phyloP scores from a whole-genome alignment of 2,797 vertebrate species.

The Phoeniculus purpureus region DNA sequence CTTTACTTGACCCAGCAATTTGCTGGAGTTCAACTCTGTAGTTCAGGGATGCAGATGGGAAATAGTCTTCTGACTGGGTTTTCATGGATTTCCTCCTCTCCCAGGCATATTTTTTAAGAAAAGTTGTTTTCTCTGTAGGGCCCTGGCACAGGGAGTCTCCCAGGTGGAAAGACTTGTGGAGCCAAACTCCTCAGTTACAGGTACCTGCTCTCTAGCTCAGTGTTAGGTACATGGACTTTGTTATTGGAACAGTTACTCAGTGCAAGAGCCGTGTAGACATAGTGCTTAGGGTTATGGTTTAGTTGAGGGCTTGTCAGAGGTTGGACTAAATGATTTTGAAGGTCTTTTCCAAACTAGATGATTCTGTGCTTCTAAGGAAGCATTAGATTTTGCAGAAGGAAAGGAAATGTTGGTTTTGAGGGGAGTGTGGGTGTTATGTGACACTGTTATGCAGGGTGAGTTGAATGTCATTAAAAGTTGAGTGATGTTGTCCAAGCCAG shows the following conservation, averaged over 20 bases:
- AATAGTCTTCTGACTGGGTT: not conserved
- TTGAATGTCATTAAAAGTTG: not conserved
- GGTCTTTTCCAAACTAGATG: too few relatives aligned
- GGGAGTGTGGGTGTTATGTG: rapidly evolving
- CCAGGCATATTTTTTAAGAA: not conserved
- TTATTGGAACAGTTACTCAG: not conserved
- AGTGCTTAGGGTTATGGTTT: too few relatives aligned
- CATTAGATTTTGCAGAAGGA: not conserved
- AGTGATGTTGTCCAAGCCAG: not conserved
- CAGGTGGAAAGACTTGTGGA: not conserved
- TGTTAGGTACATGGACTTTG: not conserved
- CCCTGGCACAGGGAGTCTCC: not conserved
- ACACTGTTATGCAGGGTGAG: not conserved
- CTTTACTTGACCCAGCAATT: not conserved
- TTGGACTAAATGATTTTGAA: too few relatives aligned
- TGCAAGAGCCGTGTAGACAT: not conserved
- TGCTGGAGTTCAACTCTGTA: not conserved
- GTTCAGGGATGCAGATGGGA: not conserved
- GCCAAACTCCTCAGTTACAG: not conserved
- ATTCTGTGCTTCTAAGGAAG: not conserved
- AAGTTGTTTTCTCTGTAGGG: not conserved
- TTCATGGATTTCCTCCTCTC: not conserved
- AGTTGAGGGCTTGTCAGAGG: too few relatives aligned
- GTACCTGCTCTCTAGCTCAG: not conserved
- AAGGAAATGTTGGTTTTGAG: not conserved